Conservation (phyloP, 1,140 invertebrate genomes). For the Drosophila malerkotliana region DNA sequence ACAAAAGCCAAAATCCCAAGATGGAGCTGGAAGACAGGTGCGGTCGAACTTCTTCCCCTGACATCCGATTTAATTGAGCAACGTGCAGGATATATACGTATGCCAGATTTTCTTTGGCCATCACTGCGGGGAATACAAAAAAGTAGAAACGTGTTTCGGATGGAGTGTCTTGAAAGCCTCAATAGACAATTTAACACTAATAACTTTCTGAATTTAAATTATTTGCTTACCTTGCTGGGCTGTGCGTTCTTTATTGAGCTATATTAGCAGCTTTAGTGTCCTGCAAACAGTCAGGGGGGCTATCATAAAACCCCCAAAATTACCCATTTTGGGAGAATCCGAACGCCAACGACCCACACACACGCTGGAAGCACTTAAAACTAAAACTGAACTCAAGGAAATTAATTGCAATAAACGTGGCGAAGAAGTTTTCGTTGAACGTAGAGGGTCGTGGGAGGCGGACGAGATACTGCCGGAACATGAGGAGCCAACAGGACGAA, state of each 20-base stretch:
- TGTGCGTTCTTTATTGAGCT: background rate
- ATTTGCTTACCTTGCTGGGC: background rate
- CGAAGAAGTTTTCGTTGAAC: slow-evolving; percentile 32
- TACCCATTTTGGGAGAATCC: background rate
- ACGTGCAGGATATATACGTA: slow-evolving; percentile 52
- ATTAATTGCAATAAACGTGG: slow-evolving; percentile 81
- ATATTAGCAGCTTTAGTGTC: background rate
- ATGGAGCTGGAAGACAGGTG: slow-evolving; percentile 32
- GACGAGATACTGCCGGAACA: slow-evolving; percentile 12
- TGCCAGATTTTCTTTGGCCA: slow-evolving; percentile 1
- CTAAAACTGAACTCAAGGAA: slow-evolving; percentile 75
- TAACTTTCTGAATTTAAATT: background rate
- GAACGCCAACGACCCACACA: slow-evolving; percentile 1
- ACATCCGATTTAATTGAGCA: slow-evolving; percentile 69
- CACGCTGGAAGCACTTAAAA: slow-evolving; percentile 66
- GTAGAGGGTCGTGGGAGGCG: background rate
- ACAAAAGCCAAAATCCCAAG: slow-evolving; percentile 55
- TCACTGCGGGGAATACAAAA: background rate
- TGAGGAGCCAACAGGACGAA: slow-evolving; percentile 30
- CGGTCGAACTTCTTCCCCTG: slow-evolving; percentile 16
- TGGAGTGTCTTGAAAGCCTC: no score
- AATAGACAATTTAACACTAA: background rate
- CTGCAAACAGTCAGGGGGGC: background rate
- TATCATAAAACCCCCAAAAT: slow-evolving; percentile 8
- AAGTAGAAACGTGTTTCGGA: slow-evolving; percentile 9